Conservation (phyloP, 2,797 vertebrate species). For the Neomorphus geoffroyi region DNA sequence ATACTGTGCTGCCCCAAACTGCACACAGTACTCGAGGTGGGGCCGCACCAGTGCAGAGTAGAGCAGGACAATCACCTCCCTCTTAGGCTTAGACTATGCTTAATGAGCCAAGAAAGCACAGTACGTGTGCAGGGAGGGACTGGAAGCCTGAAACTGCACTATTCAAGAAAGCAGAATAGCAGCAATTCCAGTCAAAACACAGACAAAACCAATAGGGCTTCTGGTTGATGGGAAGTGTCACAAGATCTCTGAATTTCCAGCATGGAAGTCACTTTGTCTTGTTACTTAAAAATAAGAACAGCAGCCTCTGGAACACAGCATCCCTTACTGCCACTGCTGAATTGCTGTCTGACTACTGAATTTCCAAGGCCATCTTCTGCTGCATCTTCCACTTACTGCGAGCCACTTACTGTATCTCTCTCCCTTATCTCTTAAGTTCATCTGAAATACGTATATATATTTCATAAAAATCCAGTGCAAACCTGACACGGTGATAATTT, state of each 20-base stretch:
- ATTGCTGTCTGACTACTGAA: neutral
- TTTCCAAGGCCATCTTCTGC: neutral
- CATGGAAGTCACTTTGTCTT: neutral
- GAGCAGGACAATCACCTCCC: too few species aligned
- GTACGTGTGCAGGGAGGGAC: neutral
- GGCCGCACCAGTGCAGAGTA: too few species aligned
- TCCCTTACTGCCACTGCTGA: neutral
- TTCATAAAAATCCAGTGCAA: conserved; percentile 33
- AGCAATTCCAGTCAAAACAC: neutral
- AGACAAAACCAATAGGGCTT: neutral
- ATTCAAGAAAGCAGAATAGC: neutral
- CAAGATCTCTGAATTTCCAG: neutral
- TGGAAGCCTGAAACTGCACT: neutral
- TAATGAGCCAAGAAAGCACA: neutral
- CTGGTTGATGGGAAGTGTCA: neutral
- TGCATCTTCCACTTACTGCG: neutral
- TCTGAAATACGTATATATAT: conserved; percentile 42
- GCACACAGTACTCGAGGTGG: too few species aligned
- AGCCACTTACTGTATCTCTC: neutral
- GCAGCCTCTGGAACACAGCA: neutral
- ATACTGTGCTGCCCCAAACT: too few species aligned
- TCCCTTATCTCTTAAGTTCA: neutral
- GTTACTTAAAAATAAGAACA: neutral
- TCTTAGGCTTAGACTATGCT: neutral
- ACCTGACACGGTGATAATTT: conserved; percentile 78